phyloP scores from a whole-genome alignment of 2,113 vertebrate genomes.

The Tachysurus fulvidraco region DNA sequence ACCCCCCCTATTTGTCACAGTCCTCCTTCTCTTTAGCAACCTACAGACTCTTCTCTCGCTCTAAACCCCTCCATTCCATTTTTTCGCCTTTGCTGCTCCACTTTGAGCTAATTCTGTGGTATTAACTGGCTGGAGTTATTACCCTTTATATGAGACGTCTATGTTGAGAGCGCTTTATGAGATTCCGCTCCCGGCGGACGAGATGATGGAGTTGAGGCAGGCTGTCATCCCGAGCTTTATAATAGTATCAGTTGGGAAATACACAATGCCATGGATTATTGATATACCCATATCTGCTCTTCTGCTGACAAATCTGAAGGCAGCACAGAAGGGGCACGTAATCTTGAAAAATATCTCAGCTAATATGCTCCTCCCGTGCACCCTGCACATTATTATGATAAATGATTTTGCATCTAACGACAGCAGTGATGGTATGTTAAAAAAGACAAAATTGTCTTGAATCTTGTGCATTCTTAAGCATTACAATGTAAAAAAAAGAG shows the following conservation, averaged over 20 bases:
- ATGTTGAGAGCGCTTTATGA: slow-evolving; percentile 92
- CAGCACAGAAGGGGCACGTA: slow-evolving; percentile 76
- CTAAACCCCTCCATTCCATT: slow-evolving; percentile 53
- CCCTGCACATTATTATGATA: slow-evolving; percentile 57
- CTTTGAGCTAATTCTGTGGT: slow-evolving; percentile 76
- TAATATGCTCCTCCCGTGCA: slow-evolving; percentile 66
- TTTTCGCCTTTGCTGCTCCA: slow-evolving; percentile 67
- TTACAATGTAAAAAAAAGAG: not conserved
- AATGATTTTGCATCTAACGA: slow-evolving; percentile 56
- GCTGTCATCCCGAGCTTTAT: slow-evolving; percentile 84
- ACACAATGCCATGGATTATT: slow-evolving; percentile 90
- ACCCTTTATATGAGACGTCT: slow-evolving; percentile 85
- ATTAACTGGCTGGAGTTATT: slow-evolving; percentile 86
- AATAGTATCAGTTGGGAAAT: slow-evolving; percentile 86
- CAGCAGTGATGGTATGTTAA: slow-evolving; percentile 35
- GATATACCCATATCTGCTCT: slow-evolving; percentile 87
- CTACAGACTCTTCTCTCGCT: slow-evolving; percentile 27
- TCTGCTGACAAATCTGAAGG: slow-evolving; percentile 87
- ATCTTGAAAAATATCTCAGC: slow-evolving; percentile 84
- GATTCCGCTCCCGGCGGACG: slow-evolving; percentile 88
- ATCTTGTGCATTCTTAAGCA: slow-evolving; percentile 8
- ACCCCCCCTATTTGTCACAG: slow-evolving; percentile 13
- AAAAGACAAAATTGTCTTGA: slow-evolving; percentile 32
- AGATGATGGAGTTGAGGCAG: slow-evolving; percentile 83
- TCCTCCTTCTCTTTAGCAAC: slow-evolving; percentile 37